A percentile compares a stretch with the other conserved stretches of the same genome.
Evolutionary conservation across 2,888 invertebrate species (phyloP).

Genomic region (Tetramorium bicarinatum): DNA sequence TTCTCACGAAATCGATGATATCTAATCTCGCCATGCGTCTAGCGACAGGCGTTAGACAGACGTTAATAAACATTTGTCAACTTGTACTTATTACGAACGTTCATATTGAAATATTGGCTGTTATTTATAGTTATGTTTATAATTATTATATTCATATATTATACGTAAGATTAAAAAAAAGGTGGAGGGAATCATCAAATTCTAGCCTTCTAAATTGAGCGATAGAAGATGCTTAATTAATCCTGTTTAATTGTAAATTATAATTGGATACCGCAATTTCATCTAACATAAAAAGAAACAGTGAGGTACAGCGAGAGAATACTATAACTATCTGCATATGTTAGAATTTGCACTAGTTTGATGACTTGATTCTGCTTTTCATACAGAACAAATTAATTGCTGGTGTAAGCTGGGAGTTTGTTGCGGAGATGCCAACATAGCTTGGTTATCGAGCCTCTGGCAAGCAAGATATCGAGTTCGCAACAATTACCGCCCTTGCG

Average conservation of each 20-base stretch:
- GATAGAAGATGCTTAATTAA: background rate
- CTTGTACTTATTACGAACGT: background rate
- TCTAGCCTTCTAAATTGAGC: background rate
- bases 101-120: background rate
- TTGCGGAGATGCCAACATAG: constrained; percentile 32
- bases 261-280: background rate
- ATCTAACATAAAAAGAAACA: background rate
- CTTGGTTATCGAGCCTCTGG: constrained; percentile 47
- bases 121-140: background rate
- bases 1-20: constrained; percentile 6
- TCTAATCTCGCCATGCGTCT: background rate
- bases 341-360: background rate
- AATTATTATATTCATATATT: background rate
- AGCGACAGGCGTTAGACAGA: background rate
- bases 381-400: constrained; percentile 44
- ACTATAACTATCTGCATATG: background rate
- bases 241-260: background rate
- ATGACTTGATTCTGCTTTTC: constrained; percentile 23
- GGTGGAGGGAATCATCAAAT: background rate
- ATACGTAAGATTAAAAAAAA: background rate
- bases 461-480: constrained; percentile 50
- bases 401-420: constrained; percentile 19
- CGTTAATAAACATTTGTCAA: constrained; percentile 19
- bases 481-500: constrained; percentile 42
- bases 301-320: background rate